These are phyloP conservation scores for Valencia hispanica DNA, from an alignment of 2,797 vertebrate genomes.

Conservation along the genomic window DNA sequence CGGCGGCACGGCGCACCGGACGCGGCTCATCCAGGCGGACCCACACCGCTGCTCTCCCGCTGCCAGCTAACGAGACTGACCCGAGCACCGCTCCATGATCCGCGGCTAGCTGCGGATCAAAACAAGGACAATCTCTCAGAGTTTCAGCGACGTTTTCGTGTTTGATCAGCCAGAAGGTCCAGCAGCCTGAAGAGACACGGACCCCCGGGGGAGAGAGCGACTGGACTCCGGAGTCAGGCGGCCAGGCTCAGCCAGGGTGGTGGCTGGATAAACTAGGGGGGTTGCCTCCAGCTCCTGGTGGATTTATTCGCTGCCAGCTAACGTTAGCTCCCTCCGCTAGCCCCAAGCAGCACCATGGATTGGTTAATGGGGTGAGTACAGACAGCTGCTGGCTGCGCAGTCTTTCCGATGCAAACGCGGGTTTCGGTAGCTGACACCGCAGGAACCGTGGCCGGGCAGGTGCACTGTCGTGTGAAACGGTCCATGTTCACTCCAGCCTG, in stretches of 20 bases:
- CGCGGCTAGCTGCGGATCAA: conserved; percentile 64
- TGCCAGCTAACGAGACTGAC: conserved; percentile 56
- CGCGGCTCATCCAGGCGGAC: conserved; percentile 36
- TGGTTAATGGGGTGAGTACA: conserved; percentile 96
- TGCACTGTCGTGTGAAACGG: conserved; percentile 28
- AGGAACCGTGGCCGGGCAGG: conserved; percentile 10
- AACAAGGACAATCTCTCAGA: conserved; percentile 70
- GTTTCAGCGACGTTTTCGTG: conserved; percentile 50
- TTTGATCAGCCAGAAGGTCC: conserved; percentile 37
- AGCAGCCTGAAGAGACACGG: conserved; percentile 48
- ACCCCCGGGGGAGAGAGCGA: conserved; percentile 52
- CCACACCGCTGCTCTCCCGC: conserved; percentile 42
- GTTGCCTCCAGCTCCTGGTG: conserved; percentile 77
- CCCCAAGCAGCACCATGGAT: conserved; percentile 85
- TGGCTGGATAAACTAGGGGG: conserved; percentile 70
- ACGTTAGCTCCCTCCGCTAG: conserved; percentile 68
- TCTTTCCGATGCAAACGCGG: conserved; percentile 15
- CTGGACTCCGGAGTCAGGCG: conserved; percentile 53
- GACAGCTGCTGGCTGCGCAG: conserved; percentile 63
- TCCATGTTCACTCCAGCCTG: neutral
- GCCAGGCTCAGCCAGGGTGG: conserved; percentile 64
- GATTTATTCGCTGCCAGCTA: conserved; percentile 77
- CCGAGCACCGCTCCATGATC: conserved; percentile 58
- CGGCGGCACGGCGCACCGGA: conserved; percentile 45
- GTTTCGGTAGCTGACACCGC: conserved; percentile 25